A percentile compares a stretch with the other conserved stretches of the same genome.
phyloP scores from a whole-genome alignment of 2,797 vertebrate genomes.

The Hippocampus kuda region DNA sequence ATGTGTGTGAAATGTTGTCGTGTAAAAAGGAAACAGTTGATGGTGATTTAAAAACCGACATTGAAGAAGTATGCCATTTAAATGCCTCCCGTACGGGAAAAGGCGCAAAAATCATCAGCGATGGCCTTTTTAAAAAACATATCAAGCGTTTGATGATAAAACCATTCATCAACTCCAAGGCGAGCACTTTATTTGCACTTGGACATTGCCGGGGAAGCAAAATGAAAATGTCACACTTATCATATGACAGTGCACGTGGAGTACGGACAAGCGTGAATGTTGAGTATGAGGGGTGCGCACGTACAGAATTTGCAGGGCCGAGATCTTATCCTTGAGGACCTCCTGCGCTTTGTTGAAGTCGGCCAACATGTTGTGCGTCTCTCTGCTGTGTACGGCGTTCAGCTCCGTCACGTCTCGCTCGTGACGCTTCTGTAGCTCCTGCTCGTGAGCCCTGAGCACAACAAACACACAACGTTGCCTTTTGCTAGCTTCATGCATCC shows the following conservation, averaged over 20 bases:
- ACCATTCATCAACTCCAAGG: background rate
- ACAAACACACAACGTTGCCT: background rate
- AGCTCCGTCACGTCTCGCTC: constrained; percentile 84
- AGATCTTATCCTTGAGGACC: constrained; percentile 97
- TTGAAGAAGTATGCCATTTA: background rate
- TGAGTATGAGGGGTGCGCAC: constrained; percentile 40
- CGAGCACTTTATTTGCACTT: background rate
- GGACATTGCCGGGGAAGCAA: background rate
- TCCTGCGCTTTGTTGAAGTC: constrained; percentile 99
- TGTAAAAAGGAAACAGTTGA: background rate
- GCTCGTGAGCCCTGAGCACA: constrained; percentile 82
- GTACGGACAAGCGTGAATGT: background rate
- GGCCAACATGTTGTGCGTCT: constrained; percentile 92
- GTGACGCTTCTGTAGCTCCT: constrained; percentile 93
- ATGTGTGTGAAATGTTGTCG: background rate
- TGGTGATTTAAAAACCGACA: background rate
- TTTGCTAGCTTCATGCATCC: too few species aligned
- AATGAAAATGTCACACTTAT: background rate
- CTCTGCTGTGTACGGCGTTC: constrained; percentile 81
- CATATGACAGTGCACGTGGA: background rate
- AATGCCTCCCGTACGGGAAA: background rate
- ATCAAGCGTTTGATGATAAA: background rate
- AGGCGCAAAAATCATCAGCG: background rate
- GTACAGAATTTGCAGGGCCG: constrained; percentile 93
- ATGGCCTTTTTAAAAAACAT: background rate